Conservation (phyloP, 1,140 invertebrate species). For the Globodera rostochiensis region DNA sequence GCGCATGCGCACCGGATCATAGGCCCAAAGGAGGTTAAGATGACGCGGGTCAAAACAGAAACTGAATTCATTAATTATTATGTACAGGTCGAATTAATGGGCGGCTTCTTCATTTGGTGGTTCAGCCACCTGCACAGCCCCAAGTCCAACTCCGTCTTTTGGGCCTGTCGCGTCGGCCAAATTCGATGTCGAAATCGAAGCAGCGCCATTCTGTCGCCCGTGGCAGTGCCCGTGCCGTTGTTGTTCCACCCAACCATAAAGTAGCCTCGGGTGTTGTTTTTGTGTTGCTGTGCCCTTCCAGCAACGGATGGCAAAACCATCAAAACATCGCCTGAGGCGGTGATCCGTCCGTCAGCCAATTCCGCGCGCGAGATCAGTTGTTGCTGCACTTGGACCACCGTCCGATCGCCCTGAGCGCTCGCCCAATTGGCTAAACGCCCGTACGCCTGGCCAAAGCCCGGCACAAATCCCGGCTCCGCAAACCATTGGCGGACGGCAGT, state of each 20-base stretch:
- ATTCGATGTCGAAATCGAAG: slow-evolving; percentile 19
- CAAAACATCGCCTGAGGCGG: slow-evolving; percentile 41
- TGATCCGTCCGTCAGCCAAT: slow-evolving; percentile 52
- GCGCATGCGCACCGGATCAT: slow-evolving; percentile 31
- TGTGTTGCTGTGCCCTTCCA: slow-evolving; percentile 23
- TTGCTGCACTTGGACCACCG: slow-evolving; percentile 89
- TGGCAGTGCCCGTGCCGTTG: not conserved
- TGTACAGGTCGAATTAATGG: not conserved
- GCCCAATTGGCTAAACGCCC: slow-evolving; percentile 85
- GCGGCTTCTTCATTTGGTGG: not conserved
- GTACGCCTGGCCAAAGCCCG: slow-evolving; percentile 73
- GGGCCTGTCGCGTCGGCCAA: not conserved
- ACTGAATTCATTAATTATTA: slow-evolving; percentile 31
- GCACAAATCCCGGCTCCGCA: slow-evolving; percentile 78
- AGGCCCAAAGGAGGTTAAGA: slow-evolving; percentile 26
- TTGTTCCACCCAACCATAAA: slow-evolving; percentile 43
- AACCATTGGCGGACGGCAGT: slow-evolving; percentile 74
- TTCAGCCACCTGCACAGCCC: not conserved
- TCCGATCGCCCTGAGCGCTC: slow-evolving; percentile 89
- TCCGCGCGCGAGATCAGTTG: slow-evolving; percentile 77
- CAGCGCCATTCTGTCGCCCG: not conserved
- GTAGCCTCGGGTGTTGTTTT: slow-evolving; percentile 35
- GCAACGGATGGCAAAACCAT: slow-evolving; percentile 38
- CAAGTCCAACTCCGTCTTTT: not conserved
- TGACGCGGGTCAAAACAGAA: slow-evolving; percentile 36